phyloP scores from a whole-genome alignment of 1,140 invertebrate genomes.

The Zaprionus nigranus region DNA sequence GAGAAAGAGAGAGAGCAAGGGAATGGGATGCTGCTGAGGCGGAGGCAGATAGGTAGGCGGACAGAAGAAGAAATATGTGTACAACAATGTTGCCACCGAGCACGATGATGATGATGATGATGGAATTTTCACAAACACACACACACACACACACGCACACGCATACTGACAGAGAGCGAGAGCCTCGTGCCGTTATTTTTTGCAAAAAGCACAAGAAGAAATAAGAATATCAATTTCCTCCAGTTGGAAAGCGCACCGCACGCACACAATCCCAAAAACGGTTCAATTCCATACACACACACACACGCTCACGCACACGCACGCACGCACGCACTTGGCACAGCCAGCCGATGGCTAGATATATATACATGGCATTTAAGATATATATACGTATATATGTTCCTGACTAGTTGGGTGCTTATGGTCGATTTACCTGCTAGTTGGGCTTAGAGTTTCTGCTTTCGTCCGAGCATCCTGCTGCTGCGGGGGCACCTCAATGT shows the following conservation, averaged over 20 bases:
- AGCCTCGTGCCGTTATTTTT: slow-evolving; percentile 51
- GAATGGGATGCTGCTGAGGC: not conserved
- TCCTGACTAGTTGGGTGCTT: slow-evolving; percentile 27
- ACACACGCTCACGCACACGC: not conserved
- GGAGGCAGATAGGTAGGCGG: slow-evolving; percentile 2
- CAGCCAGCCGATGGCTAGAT: not conserved
- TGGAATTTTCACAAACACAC: slow-evolving; percentile 71
- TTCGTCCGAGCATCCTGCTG: slow-evolving; percentile 37
- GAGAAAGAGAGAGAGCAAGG: not conserved
- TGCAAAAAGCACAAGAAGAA: slow-evolving; percentile 65
- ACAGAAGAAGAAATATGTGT: slow-evolving; percentile 67
- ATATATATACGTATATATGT: slow-evolving; percentile 11
- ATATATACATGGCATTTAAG: not conserved
- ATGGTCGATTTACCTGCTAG: slow-evolving; percentile 61
- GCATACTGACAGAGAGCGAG: slow-evolving; percentile 35
- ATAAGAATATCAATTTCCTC: slow-evolving; percentile 78
- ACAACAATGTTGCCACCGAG: slow-evolving; percentile 57
- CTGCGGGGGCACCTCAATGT: slow-evolving; percentile 27
- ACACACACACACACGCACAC: slow-evolving; percentile 34
- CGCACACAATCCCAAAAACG: slow-evolving; percentile 49
- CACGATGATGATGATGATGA: slow-evolving; percentile 67
- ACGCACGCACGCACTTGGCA: slow-evolving; percentile 26
- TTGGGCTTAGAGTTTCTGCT: slow-evolving; percentile 34
- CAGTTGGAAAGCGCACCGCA: slow-evolving; percentile 61
- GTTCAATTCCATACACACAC: slow-evolving; percentile 52